These are phyloP conservation scores for Eleginops maclovinus DNA, from an alignment of 2,113 vertebrate genomes.

Conservation along the genomic window DNA sequence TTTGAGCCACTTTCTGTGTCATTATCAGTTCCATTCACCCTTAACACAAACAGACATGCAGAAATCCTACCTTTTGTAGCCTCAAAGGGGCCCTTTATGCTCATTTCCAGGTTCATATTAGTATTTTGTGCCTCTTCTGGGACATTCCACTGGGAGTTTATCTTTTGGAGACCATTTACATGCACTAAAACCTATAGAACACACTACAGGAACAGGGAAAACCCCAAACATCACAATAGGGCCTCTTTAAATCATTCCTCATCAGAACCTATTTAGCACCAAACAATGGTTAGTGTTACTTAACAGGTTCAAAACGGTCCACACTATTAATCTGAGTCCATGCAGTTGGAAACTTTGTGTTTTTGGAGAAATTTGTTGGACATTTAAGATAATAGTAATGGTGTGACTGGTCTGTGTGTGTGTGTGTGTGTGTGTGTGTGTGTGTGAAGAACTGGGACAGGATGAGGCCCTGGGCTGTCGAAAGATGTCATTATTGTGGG, in stretches of 20 bases:
- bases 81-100: too few relatives aligned
- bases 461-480: slow-evolving; percentile 38
- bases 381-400: not conserved
- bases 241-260: not conserved
- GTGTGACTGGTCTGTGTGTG: slow-evolving; percentile 6
- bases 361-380: not conserved
- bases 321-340: not conserved
- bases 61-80: not conserved
- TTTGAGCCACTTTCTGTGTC: not conserved
- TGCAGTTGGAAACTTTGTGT: not conserved
- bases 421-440: slow-evolving; percentile 13
- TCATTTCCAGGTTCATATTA: too few relatives aligned
- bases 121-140: too few relatives aligned
- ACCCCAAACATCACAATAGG: too few relatives aligned
- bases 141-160: too few relatives aligned
- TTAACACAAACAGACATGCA: not conserved
- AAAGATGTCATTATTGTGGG: slow-evolving; percentile 54
- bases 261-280: not conserved
- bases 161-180: too few relatives aligned
- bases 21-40: not conserved
- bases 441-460: slow-evolving; percentile 27
- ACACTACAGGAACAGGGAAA: too few relatives aligned
- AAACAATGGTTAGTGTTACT: not conserved
- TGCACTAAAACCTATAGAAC: too few relatives aligned
- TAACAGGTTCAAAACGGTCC: not conserved